A percentile compares a stretch with the other conserved stretches of the same genome.
Evolutionary conservation across 1,140 invertebrate species (phyloP).

Genomic region (Neodiprion fabricii): DNA sequence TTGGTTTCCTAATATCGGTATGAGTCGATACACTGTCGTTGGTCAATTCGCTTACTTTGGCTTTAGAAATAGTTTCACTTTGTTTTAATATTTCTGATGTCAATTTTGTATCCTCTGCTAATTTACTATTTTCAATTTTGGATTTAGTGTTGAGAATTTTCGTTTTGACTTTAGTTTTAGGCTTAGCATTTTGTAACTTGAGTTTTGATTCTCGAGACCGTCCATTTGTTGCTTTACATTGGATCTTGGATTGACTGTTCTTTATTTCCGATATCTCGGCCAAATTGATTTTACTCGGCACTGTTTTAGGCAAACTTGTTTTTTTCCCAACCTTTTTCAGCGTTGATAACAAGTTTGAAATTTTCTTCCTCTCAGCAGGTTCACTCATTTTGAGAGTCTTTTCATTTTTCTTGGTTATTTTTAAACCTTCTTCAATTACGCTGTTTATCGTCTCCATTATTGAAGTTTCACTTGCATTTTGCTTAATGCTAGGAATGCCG

Average conservation of each 20-base stretch:
- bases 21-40: slow-evolving; percentile 18
- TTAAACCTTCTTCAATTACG: slow-evolving; percentile 52
- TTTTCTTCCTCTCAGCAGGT: slow-evolving; percentile 33
- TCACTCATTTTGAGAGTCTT: slow-evolving; percentile 35
- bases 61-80: slow-evolving; percentile 30
- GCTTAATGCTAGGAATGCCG: slow-evolving; percentile 36
- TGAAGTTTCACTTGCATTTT: slow-evolving; percentile 50
- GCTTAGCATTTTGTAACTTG: slow-evolving; percentile 40
- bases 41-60: slow-evolving; percentile 21
- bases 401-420: slow-evolving; percentile 55
- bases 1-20: slow-evolving; percentile 27
- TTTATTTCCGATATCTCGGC: slow-evolving; percentile 28
- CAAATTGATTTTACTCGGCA: slow-evolving; percentile 31
- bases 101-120: slow-evolving; percentile 31
- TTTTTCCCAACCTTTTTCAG: slow-evolving; percentile 65
- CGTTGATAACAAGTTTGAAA: slow-evolving; percentile 48
- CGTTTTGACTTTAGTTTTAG: slow-evolving; percentile 49
- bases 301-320: slow-evolving; percentile 39
- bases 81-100: slow-evolving; percentile 32
- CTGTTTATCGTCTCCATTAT: slow-evolving; percentile 58
- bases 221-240: slow-evolving; percentile 30
- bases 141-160: slow-evolving; percentile 40
- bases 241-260: slow-evolving; percentile 34
- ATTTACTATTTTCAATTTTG: slow-evolving; percentile 48
- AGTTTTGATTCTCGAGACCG: slow-evolving; percentile 38